phyloP scores from a whole-genome alignment of 2,113 vertebrate species.

The Conger conger region DNA sequence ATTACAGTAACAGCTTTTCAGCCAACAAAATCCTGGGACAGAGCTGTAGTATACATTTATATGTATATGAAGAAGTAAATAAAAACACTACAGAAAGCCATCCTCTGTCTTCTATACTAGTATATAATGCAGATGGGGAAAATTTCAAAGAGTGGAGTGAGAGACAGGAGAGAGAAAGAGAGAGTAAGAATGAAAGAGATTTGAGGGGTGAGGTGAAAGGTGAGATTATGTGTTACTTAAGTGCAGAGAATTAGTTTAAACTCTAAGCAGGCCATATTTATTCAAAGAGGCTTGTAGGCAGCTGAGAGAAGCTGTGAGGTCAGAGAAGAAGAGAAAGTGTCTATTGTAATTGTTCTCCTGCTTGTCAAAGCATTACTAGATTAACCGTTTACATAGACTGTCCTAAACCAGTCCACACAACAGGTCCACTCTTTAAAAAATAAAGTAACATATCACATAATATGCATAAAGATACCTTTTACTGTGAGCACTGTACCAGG shows the following conservation, averaged over 20 bases:
- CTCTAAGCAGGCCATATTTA: conserved; percentile 38
- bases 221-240: conserved; percentile 32
- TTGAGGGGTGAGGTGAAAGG: conserved; percentile 24
- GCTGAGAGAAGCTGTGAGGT: conserved; percentile 36
- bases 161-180: not conserved
- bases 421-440: not conserved
- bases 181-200: not conserved
- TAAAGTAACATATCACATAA: not conserved
- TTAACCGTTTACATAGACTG: conserved; percentile 23
- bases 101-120: not conserved
- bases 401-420: not conserved
- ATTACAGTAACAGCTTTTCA: not conserved
- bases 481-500: not conserved
- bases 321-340: conserved; percentile 9
- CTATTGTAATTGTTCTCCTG: not conserved
- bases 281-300: conserved; percentile 58
- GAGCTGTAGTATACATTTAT: not conserved
- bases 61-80: not conserved
- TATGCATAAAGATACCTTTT: not conserved
- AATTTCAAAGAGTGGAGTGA: not conserved
- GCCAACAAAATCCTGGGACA: not conserved
- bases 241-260: conserved; percentile 41
- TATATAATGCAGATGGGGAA: not conserved
- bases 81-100: not conserved
- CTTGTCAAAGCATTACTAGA: conserved; percentile 41